Conservation (phyloP, 1,140 invertebrate species). For the Linepithema humile region DNA sequence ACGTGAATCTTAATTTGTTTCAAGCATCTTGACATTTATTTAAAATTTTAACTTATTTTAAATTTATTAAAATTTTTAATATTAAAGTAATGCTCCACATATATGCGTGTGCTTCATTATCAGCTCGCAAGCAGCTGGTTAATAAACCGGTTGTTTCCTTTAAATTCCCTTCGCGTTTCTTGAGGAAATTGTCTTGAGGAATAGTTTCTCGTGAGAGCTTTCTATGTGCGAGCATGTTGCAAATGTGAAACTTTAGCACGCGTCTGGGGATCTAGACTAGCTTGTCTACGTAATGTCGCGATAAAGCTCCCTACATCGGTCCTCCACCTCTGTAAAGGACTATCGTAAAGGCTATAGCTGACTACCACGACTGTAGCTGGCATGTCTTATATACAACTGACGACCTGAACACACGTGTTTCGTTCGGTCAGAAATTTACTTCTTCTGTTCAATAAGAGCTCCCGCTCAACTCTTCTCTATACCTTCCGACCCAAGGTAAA, state of each 20-base stretch:
- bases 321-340: neutral
- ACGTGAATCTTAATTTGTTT: neutral
- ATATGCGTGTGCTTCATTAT: too few species aligned
- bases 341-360: neutral
- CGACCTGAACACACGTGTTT: neutral
- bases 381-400: neutral
- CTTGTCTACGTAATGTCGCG: neutral
- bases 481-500: neutral
- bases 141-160: neutral
- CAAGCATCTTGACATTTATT: neutral
- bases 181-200: neutral
- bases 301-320: slow-evolving; percentile 2
- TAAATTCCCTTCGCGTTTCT: neutral
- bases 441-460: neutral
- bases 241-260: neutral
- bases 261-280: neutral
- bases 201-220: neutral
- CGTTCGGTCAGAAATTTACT: neutral
- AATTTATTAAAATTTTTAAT: neutral
- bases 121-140: neutral
- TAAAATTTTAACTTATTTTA: neutral
- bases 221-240: neutral
- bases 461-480: too few species aligned
- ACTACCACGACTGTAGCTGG: neutral
- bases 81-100: neutral